phyloP scores from a whole-genome alignment of 2,797 vertebrate genomes.

The Bradypodion pumilum region DNA sequence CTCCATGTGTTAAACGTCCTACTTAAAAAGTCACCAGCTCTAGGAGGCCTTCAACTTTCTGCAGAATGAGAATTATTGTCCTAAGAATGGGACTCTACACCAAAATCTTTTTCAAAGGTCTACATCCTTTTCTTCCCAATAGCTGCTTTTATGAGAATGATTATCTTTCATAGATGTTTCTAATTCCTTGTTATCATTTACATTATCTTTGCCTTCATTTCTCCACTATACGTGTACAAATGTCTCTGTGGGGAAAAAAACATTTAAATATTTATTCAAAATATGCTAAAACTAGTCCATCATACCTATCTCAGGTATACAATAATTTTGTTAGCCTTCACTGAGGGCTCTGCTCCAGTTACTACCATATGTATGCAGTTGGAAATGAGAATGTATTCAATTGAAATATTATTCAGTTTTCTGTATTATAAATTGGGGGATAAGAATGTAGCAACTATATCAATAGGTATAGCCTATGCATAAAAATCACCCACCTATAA shows the following conservation, averaged over 20 bases:
- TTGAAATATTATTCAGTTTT: conserved; percentile 20
- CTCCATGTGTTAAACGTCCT: not conserved
- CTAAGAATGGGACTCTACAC: not conserved
- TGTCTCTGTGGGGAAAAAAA: not conserved
- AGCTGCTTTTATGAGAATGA: not conserved
- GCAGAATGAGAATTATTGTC: not conserved
- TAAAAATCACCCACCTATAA: conserved; percentile 47
- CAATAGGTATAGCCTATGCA: conserved; percentile 39
- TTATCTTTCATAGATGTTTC: not conserved
- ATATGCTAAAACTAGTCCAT: not conserved
- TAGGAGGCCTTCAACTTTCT: not conserved
- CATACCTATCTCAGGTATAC: not conserved
- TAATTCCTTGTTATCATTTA: not conserved
- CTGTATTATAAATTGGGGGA: conserved; percentile 24
- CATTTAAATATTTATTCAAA: not conserved
- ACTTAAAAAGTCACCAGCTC: not conserved
- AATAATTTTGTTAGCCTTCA: conserved; percentile 10
- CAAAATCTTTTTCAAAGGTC: not conserved
- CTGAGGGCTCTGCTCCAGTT: conserved; percentile 2
- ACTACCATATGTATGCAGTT: conserved; percentile 29
- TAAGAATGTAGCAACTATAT: conserved; percentile 29
- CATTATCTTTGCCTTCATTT: not conserved
- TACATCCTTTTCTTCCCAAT: not conserved
- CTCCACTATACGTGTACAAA: not conserved
- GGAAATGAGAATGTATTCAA: conserved; percentile 35